Evolutionary conservation across 2,888 invertebrate species (phyloP).

Genomic region (Chymomyza amoena): DNA sequence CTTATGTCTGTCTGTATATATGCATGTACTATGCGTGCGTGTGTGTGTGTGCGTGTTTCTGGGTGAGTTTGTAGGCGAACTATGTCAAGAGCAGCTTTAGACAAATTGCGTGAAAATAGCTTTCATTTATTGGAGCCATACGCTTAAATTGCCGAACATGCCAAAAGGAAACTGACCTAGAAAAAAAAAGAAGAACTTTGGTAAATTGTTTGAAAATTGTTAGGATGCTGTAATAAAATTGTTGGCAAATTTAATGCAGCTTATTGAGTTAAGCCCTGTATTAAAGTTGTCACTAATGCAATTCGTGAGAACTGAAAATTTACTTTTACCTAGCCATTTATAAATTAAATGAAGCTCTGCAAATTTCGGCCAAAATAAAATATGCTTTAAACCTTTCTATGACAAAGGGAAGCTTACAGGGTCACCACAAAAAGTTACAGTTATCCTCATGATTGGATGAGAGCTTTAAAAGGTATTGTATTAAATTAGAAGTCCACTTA

Average conservation of each 20-base stretch:
- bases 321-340: too few relatives aligned
- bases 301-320: background rate
- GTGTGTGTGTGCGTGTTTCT: too few relatives aligned
- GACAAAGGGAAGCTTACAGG: too few relatives aligned
- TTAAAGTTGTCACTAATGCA: background rate
- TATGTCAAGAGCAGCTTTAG: background rate
- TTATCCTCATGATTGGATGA: too few relatives aligned
- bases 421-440: too few relatives aligned
- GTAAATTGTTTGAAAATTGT: background rate
- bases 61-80: background rate
- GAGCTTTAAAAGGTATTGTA: too few relatives aligned
- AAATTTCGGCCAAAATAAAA: too few relatives aligned
- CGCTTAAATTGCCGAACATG: background rate
- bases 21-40: too few relatives aligned
- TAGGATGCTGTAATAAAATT: background rate
- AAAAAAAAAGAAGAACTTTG: background rate
- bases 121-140: background rate
- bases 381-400: too few relatives aligned
- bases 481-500: too few relatives aligned
- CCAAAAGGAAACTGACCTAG: background rate
- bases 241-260: background rate
- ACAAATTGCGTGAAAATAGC: background rate
- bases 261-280: background rate
- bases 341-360: too few relatives aligned
- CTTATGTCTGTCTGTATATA: background rate